Evolutionary conservation across 1,140 invertebrate species (phyloP), one percentile per base, ranked within the genome.

Genomic region (Cataglyphis hispanica): DNA sequence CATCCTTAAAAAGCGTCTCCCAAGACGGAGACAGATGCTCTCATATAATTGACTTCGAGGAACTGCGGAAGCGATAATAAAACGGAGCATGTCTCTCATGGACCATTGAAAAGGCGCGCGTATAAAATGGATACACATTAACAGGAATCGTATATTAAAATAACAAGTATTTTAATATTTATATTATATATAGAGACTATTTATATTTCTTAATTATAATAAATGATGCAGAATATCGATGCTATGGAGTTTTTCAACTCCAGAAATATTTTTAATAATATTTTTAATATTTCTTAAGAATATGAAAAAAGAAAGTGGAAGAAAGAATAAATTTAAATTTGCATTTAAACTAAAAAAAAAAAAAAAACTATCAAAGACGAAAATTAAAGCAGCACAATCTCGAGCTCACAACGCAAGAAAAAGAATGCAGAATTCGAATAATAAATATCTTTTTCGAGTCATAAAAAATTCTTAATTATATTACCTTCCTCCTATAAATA

Each of bases 41-140:
- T 88, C 67, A 74, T 40, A 53, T 84, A 66, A 67, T 69, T 37
- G 58, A 56, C 34, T 53, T 34, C 84, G 85, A 25, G 27, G 75
- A 87, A 74, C 31, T 72, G 27, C 37, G 25, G 61, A 81, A 46
- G 53, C 76, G 85, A 40, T 74, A 53, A 84, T 86, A 74, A 80
- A 86, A 69, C 27, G 58, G 53, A 85, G 34, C 40, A 50, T 27
- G 10, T 70, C 67, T 60, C 27, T 13, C 53, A 22, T 64, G 40
- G 40, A 64, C 60, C 19, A 64, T 77, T 77, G 40, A 77, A 46
- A 46, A 77, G 25, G 19, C 22, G 27, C 34, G 8, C 6, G 10
- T 19, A 19, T 4, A 34, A 19, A 22, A 40, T 22, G 11, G 13
- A 43, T 43, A 22, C 40, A 43, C 60, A 40, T 25, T 74, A 37